These are phyloP conservation scores for Brachyistius frenatus DNA, from an alignment of 2,113 vertebrate genomes.

Conservation along the genomic window DNA sequence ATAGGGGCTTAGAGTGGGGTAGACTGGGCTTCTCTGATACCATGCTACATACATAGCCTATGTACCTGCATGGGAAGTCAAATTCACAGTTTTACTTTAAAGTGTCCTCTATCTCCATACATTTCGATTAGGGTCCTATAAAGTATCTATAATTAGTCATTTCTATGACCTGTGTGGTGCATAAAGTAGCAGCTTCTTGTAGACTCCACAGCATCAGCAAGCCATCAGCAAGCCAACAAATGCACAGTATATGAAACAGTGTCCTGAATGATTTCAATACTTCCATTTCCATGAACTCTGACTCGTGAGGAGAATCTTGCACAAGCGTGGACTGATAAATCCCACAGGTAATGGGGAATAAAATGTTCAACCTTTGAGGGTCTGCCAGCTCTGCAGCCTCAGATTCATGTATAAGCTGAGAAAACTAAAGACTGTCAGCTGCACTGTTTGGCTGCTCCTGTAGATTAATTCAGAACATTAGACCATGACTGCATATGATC, in stretches of 20 bases:
- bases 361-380: conserved; percentile 4
- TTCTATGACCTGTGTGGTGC: too few relatives aligned
- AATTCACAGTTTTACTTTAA: too few relatives aligned
- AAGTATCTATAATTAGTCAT: too few relatives aligned
- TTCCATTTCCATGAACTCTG: conserved; percentile 22
- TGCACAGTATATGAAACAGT: too few relatives aligned
- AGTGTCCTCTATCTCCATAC: background rate
- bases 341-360: conserved; percentile 2
- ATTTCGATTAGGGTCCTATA: background rate
- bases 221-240: too few relatives aligned
- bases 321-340: conserved; percentile 8
- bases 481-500: too few relatives aligned
- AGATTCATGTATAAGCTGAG: background rate
- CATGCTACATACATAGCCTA: conserved; percentile 96
- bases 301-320: background rate
- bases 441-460: background rate
- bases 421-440: background rate
- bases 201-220: too few relatives aligned
- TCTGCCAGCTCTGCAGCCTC: background rate
- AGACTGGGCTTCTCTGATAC: conserved; percentile 93
- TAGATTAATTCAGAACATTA: background rate
- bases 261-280: too few relatives aligned
- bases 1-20: conserved; percentile 94
- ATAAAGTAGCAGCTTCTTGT: too few relatives aligned
- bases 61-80: conserved; percentile 86